A percentile compares a stretch with the other conserved stretches of the same genome.
Evolutionary conservation across 2,797 vertebrate species (phyloP).

Genomic region (Ctenopoma kingsleyae): DNA sequence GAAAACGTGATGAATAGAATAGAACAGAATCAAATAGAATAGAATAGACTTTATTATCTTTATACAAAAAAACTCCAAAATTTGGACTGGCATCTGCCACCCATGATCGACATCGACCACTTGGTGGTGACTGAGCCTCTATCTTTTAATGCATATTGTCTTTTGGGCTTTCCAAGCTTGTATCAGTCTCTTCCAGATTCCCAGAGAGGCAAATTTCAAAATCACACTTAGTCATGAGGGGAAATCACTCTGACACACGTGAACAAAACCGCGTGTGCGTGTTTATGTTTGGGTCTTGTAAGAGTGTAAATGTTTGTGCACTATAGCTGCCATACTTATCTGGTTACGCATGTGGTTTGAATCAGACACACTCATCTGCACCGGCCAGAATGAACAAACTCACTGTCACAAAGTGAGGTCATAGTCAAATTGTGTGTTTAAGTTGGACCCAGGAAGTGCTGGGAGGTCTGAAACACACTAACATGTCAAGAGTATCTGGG

Average conservation of each 20-base stretch:
- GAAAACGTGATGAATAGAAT: too few relatives aligned
- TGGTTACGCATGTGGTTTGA: constrained; percentile 67
- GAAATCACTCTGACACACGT: constrained; percentile 39
- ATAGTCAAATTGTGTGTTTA: constrained; percentile 28
- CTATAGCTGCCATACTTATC: constrained; percentile 41
- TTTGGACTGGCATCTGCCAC: too few relatives aligned
- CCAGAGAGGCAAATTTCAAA: constrained; percentile 18
- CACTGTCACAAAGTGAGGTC: constrained; percentile 56
- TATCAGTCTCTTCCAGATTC: constrained; percentile 32
- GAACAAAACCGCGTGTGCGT: constrained; percentile 8
- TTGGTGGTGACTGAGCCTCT: too few relatives aligned
- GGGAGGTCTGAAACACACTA: constrained; percentile 58
- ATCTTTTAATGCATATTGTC: too few relatives aligned
- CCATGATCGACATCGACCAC: too few relatives aligned
- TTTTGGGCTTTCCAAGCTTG: constrained; percentile 10
- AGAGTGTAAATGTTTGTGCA: constrained; percentile 1
- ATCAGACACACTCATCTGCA: constrained; percentile 57
- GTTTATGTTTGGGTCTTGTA: constrained; percentile 9
- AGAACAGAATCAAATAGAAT: too few relatives aligned
- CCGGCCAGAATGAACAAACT: constrained; percentile 47
- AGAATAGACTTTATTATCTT: too few relatives aligned
- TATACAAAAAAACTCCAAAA: too few relatives aligned
- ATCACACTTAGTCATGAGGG: constrained; percentile 48
- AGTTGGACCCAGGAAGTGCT: constrained; percentile 28
- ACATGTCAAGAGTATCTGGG: constrained; percentile 55